Evolutionary conservation across 2,888 invertebrate species (phyloP), one percentile per base, ranked within the genome.

Genomic region (Ligdia adustata): DNA sequence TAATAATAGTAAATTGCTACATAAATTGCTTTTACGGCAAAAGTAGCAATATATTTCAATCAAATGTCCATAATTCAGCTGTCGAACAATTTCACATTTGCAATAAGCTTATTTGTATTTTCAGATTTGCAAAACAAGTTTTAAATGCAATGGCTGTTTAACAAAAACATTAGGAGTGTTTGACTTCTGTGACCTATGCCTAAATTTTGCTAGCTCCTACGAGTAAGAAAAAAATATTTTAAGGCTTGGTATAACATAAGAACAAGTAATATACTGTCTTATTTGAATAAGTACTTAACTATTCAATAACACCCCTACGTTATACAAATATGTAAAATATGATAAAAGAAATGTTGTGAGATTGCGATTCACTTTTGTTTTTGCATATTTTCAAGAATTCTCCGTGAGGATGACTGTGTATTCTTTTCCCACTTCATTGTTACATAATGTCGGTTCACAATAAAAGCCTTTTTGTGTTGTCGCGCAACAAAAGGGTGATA

Each of bases 401-500:
- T 40, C 39, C 9, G 40, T 34, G 39, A 22, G 28, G 27, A 34
- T 34, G 35, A 34, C 37, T 27, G 37, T 37, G 18, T 38, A 29
- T 40, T 40, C 24, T 15, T 27, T 43, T 32, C 16, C 31, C 24
- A 52, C 56, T 39, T 44, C 12, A 43, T 41, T 49, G 39, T 55
- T 56, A 43, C 46, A 42, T 55, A 48, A 56, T 43, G 41, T 43
- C 27, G 37, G 55, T 55, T 53, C 44, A 39, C 55, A 61, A 50
- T 66, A 60, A 69, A 64, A 69, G 64, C 63, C 56, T 69, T 68
- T 60, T 64, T 62, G 59, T 66, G 66, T 66, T 62, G 43, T 58
- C 48, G 50, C 35, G 38, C 55, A 35, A 61, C 60, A 62, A 49
- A 38, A 38, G 51, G 47, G 44, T 47, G 40, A 35, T 52, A 42